These are phyloP conservation scores for Cossypha dichroa DNA, from an alignment of 2,797 vertebrate genomes.

Conservation along the genomic window DNA sequence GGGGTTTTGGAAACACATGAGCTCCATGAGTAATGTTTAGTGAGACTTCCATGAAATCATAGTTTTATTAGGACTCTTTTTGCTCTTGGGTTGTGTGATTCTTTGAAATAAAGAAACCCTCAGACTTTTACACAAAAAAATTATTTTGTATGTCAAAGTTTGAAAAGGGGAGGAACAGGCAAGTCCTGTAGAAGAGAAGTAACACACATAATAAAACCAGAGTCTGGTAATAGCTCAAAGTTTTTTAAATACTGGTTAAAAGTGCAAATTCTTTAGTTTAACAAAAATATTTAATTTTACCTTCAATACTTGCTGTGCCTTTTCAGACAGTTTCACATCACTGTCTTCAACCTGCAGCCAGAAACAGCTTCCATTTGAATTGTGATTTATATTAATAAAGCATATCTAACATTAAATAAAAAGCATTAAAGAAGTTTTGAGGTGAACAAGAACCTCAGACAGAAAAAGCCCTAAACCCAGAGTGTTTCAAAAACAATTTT, in stretches of 20 bases:
- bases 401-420: not conserved
- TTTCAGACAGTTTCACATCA: constrained; percentile 90
- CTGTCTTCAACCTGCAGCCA: constrained; percentile 86
- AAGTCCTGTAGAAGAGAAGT: not conserved
- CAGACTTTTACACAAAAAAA: not conserved
- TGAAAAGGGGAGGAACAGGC: not conserved
- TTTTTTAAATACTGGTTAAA: not conserved
- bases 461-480: not conserved
- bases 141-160: not conserved
- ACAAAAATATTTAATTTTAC: not conserved
- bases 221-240: not conserved
- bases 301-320: constrained; percentile 78
- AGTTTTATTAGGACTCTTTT: not conserved
- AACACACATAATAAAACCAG: not conserved
- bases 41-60: not conserved
- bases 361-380: not conserved
- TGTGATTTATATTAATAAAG: not conserved
- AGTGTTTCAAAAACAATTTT: not conserved
- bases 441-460: not conserved
- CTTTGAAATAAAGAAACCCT: not conserved
- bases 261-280: not conserved
- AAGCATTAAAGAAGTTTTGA: not conserved
- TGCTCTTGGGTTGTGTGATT: not conserved
- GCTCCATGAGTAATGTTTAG: not conserved
- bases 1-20: not conserved